Conservation (phyloP, 2,797 vertebrate species). For the Muscicapa comitata region DNA sequence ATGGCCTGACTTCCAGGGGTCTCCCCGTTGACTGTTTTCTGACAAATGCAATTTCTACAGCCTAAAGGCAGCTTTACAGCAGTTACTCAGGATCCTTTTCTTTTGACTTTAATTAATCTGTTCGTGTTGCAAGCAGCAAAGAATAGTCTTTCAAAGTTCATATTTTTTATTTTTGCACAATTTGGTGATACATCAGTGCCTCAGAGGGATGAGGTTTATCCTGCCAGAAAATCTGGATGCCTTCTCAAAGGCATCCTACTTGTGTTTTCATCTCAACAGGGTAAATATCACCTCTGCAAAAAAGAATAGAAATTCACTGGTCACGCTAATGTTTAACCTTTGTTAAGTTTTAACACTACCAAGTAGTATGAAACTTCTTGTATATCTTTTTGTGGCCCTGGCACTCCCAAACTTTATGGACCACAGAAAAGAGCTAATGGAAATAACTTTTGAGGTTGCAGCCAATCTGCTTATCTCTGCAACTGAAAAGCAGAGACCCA, state of each 20-base stretch:
- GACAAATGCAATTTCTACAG: neutral
- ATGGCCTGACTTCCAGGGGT: neutral
- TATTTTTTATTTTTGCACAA: neutral
- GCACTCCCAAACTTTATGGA: neutral
- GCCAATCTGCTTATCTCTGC: neutral
- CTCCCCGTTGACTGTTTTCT: fast-evolving
- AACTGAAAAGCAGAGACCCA: neutral
- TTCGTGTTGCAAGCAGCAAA: neutral
- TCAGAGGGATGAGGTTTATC: neutral
- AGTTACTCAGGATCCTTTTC: neutral
- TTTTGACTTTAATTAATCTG: neutral
- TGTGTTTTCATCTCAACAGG: neutral
- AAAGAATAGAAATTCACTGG: neutral
- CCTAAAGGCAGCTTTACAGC: neutral
- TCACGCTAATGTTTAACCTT: neutral
- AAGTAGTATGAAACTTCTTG: neutral
- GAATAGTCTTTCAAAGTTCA: neutral
- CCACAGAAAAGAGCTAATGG: neutral
- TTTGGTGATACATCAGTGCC: neutral
- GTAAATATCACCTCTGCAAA: neutral
- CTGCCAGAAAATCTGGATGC: neutral
- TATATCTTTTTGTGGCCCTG: neutral
- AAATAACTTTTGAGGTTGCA: neutral
- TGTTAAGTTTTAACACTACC: neutral
- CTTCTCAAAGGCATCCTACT: neutral